phyloP scores from a whole-genome alignment of 2,113 vertebrate species.

The Platysternon megacephalum region DNA sequence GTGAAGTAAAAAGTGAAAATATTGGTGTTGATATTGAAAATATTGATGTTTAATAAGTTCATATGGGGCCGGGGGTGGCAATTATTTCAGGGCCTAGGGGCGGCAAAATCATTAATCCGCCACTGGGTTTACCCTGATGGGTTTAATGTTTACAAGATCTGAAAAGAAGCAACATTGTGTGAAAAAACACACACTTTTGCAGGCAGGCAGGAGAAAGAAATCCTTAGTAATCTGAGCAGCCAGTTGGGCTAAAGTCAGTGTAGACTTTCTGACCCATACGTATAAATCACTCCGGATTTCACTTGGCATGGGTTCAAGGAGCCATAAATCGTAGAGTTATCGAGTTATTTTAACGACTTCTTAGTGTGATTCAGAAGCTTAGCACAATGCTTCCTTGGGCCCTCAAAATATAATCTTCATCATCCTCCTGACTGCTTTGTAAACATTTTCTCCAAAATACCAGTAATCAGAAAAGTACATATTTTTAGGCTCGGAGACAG shows the following conservation, averaged over 20 bases:
- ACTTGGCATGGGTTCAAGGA: background rate
- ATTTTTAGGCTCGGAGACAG: slow-evolving; percentile 24
- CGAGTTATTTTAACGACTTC: slow-evolving; percentile 42
- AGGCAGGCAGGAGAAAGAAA: background rate
- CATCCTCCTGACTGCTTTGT: background rate
- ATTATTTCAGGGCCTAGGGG: too few species aligned
- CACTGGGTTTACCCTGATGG: background rate
- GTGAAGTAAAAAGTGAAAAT: too few species aligned
- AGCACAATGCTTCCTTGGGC: background rate
- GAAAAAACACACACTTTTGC: background rate
- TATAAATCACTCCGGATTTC: slow-evolving; percentile 33
- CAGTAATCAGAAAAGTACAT: slow-evolving; percentile 59
- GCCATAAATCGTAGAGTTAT: background rate
- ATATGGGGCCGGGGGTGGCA: too few species aligned
- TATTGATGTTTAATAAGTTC: too few species aligned
- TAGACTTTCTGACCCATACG: fast-evolving
- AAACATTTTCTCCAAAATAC: slow-evolving; percentile 8
- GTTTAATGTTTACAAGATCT: background rate
- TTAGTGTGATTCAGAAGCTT: background rate
- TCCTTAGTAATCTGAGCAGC: background rate
- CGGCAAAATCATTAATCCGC: too few species aligned
- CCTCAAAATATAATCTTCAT: slow-evolving; percentile 28
- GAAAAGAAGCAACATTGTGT: fast-evolving
- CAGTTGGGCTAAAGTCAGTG: background rate
- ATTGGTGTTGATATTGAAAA: too few species aligned